phyloP scores from a whole-genome alignment of 1,140 invertebrate species.

The Oppia nitens region DNA sequence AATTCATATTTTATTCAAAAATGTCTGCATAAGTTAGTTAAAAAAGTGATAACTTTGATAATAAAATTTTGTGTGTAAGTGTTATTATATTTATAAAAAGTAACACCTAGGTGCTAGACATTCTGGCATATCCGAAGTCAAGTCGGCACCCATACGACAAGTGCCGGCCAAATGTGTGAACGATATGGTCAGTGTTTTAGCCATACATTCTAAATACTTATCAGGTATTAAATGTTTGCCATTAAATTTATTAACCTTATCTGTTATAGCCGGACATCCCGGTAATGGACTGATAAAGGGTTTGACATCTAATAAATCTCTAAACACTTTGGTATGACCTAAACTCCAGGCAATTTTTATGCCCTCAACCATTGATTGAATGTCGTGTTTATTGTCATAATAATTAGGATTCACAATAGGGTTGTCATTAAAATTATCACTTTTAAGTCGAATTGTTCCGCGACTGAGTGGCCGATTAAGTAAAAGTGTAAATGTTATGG shows the following conservation, averaged over 20 bases:
- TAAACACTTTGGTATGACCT: constrained; percentile 18
- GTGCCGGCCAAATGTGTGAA: constrained; percentile 64
- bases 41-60: no score
- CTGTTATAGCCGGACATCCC: constrained; percentile 50
- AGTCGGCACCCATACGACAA: constrained; percentile 77
- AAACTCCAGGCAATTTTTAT: constrained; percentile 14
- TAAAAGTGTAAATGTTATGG: constrained; percentile 50
- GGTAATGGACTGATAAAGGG: constrained; percentile 51
- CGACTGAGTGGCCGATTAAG: constrained; percentile 49
- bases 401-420: constrained; percentile 70
- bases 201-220: constrained; percentile 65
- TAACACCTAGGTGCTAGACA: no score
- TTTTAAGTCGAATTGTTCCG: constrained; percentile 52
- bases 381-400: constrained; percentile 43
- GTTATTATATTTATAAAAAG: no score
- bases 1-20: no score
- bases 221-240: constrained; percentile 29
- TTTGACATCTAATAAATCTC: constrained; percentile 44
- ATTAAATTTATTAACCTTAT: not conserved
- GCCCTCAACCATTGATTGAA: not conserved
- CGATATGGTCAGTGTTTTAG: constrained; percentile 64
- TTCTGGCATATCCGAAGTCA: no score
- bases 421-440: constrained; percentile 47
- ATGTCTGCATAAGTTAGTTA: no score
- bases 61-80: no score